Evolutionary conservation across 2,888 invertebrate genomes (phyloP).

Genomic region (Ethmia dodecea): DNA sequence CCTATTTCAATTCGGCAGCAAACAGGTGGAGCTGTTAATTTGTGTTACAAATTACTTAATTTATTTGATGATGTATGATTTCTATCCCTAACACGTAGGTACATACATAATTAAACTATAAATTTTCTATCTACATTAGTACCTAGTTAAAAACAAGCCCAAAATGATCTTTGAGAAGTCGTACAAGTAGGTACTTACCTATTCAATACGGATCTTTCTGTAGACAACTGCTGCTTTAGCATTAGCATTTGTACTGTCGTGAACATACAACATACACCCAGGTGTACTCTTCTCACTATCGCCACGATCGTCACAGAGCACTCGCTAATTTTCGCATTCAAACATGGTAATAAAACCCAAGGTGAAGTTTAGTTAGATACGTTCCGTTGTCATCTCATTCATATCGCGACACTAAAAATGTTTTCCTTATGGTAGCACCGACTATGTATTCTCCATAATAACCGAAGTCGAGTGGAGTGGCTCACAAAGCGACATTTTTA

Average conservation of each 20-base stretch:
- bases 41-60: too few species aligned
- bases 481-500: constrained; percentile 31
- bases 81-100: too few species aligned
- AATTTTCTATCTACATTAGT: too few species aligned
- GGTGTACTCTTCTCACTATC: constrained; percentile 6
- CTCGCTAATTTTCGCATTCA: constrained; percentile 52
- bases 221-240: too few species aligned
- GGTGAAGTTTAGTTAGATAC: constrained; percentile 25
- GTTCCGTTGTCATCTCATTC: constrained; percentile 23
- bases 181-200: too few species aligned
- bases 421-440: constrained; percentile 13
- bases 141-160: too few species aligned
- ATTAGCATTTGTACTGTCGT: too few species aligned
- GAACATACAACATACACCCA: too few species aligned
- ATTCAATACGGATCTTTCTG: too few species aligned
- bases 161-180: too few species aligned
- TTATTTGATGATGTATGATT: too few species aligned
- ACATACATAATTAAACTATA: too few species aligned
- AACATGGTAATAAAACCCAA: constrained; percentile 40
- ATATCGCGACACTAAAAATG: constrained; percentile 3
- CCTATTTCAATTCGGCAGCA: constrained; percentile 21
- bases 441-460: constrained; percentile 24
- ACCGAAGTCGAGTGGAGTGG: constrained; percentile 27
- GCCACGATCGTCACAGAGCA: constrained; percentile 19
- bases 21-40: constrained; percentile 1